A percentile compares a stretch with the other conserved stretches of the same genome.
Conservation (phyloP, 1,140 invertebrate genomes). For the Diploscapter pachys region DNA sequence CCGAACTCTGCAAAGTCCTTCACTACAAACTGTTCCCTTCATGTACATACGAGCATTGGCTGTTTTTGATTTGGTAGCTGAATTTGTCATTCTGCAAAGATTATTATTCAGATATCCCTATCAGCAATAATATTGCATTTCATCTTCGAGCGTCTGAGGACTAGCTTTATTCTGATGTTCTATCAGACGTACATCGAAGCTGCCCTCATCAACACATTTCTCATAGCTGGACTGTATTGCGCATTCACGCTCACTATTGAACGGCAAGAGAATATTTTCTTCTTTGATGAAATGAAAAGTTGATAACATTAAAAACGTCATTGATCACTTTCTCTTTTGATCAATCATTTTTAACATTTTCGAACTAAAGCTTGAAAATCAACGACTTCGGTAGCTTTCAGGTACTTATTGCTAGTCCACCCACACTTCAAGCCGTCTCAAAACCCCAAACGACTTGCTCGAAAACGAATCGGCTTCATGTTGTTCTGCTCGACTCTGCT, state of each 20-base stretch:
- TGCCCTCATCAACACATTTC: constrained; percentile 53
- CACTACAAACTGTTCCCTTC: constrained; percentile 54
- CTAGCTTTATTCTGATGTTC: constrained; percentile 19
- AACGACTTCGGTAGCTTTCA: constrained; percentile 14
- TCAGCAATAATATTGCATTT: constrained; percentile 50
- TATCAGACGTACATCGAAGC: constrained; percentile 42
- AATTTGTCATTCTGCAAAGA: constrained; percentile 1
- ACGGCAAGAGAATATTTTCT: constrained; percentile 23
- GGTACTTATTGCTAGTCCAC: constrained; percentile 8
- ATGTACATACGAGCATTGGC: constrained; percentile 55
- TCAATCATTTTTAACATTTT: no score
- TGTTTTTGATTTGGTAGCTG: constrained; percentile 52
- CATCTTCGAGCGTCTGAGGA: constrained; percentile 1
- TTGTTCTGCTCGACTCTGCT: constrained; percentile 47
- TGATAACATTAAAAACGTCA: constrained; percentile 3
- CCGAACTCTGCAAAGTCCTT: constrained; percentile 47
- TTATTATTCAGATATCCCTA: constrained; percentile 41
- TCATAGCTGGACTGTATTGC: constrained; percentile 56
- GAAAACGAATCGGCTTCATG: constrained; percentile 39
- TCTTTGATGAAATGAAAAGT: background rate
- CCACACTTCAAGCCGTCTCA: constrained; percentile 21
- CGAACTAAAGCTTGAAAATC: no score
- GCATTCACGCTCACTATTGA: constrained; percentile 56
- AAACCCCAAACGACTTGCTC: constrained; percentile 44
- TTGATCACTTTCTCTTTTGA: no score